phyloP scores from a whole-genome alignment of 2,797 vertebrate species.

The Falco cherrug region DNA sequence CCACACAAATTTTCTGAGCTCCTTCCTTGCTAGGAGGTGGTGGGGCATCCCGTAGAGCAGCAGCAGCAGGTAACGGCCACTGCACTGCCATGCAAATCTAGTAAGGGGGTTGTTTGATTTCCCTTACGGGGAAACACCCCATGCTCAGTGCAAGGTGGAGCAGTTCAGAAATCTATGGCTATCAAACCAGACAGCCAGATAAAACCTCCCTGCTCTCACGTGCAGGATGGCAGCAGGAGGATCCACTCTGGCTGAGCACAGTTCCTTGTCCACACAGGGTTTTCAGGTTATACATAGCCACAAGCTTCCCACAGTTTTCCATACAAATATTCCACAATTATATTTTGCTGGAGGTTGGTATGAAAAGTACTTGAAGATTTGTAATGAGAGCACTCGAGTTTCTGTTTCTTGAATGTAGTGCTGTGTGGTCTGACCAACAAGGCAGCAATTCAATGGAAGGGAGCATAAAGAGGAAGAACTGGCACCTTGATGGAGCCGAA shows the following conservation, averaged over 20 bases:
- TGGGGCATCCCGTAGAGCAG: neutral
- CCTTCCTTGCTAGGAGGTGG: neutral
- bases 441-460: neutral
- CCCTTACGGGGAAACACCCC: neutral
- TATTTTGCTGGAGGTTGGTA: neutral
- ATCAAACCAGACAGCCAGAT: neutral
- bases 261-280: neutral
- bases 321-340: neutral
- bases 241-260: neutral
- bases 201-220: rapidly evolving
- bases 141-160: neutral
- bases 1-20: neutral
- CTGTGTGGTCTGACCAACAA: neutral
- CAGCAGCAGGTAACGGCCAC: neutral
- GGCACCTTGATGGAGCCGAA: neutral
- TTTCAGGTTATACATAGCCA: neutral
- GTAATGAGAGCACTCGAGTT: neutral
- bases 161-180: neutral
- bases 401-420: neutral
- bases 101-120: neutral
- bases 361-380: neutral
- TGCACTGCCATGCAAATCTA: neutral
- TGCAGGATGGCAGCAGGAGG: rapidly evolving
- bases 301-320: neutral
- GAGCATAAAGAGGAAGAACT: neutral